Conservation (phyloP, 2,113 vertebrate genomes). For the Forbesichthys agassizii region DNA sequence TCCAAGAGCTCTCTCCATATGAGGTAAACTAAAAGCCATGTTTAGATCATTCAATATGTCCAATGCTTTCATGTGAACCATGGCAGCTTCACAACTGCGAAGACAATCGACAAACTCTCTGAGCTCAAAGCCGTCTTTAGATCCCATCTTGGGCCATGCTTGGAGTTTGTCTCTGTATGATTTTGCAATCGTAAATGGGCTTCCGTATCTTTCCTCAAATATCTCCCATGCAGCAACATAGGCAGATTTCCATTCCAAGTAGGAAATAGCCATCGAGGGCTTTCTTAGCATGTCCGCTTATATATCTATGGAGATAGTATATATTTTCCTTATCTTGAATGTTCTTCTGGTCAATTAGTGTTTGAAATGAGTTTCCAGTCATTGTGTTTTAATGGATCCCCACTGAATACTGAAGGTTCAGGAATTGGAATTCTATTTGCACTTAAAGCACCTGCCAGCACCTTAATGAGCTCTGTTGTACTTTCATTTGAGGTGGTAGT, state of each 20-base stretch:
- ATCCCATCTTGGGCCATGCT: constrained; percentile 29
- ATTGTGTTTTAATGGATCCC: constrained; percentile 19
- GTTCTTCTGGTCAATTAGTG: constrained; percentile 31
- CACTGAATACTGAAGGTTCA: constrained; percentile 12
- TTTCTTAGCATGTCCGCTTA: constrained; percentile 24
- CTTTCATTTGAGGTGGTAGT: background rate
- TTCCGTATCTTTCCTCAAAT: constrained; percentile 14
- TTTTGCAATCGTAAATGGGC: constrained; percentile 33
- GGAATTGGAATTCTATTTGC: constrained; percentile 2
- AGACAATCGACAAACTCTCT: constrained; percentile 37
- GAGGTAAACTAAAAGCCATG: constrained; percentile 4
- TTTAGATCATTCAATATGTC: constrained; percentile 32
- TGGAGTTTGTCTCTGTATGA: constrained; percentile 43
- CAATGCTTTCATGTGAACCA: constrained; percentile 24
- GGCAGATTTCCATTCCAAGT: constrained; percentile 13
- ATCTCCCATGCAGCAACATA: constrained; percentile 34
- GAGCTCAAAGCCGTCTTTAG: constrained; percentile 39
- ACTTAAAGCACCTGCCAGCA: too few relatives aligned
- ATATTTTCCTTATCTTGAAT: constrained; percentile 10
- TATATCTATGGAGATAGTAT: background rate
- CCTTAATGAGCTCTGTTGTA: too few relatives aligned
- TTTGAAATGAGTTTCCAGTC: constrained; percentile 30
- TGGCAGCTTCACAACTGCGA: constrained; percentile 28
- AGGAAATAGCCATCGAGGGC: constrained; percentile 30
- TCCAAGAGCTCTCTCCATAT: background rate